Base-by-base conservation (phyloP, 2,888 invertebrate genomes). In the Chydorus sphaericus region DNA sequence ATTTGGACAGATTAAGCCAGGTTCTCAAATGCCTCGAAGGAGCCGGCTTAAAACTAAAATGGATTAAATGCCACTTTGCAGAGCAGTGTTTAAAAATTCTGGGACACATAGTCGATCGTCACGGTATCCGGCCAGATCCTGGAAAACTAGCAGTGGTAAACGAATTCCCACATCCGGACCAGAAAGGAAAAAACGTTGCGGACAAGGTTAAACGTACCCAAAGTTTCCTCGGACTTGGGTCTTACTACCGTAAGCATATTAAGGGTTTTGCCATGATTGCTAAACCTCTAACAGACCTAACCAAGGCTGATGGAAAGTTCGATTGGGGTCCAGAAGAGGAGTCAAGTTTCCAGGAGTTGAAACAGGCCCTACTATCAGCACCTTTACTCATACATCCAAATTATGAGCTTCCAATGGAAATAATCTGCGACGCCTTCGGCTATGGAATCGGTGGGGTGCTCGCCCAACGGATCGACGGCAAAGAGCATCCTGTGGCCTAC, bases 21-120 rank as follows among this genome's bases (percentile, higher is more conserved):
- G 61, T 65, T 2, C 55, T 60, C 2, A 50, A 58, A 0, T 51
- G 59, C 18, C 56, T 65, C 1, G 48, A 57, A 11, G 48, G 58
- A 2, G 63, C 65, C 5, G 61, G 62, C 16, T 52, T 67, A 5
- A 64, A 62, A 1, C 48, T 70, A 1, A 64, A 63, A 38, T 49
- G 63, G 2, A 50, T 18, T 0, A 68, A 68, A 57, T 65, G 65
- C 50, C 48, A 58, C 10, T 65, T 67, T 57, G 62, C 60, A 2
- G 49, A 58, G 14, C 54, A 57, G 6, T 44, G 62, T 29, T 29
- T 69, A 2, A 60, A 62, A 38, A 66, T 65, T 56, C 57, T 69
- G 3, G 67, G 68, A 1, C 66, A 66, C 54, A 33, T 66, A 0
- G 64, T 71, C 0, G 64, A 66, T 55, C 44, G 55, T 5, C 37